Base-by-base conservation (phyloP, 1,140 invertebrate genomes). In the Dysdera silvatica region DNA sequence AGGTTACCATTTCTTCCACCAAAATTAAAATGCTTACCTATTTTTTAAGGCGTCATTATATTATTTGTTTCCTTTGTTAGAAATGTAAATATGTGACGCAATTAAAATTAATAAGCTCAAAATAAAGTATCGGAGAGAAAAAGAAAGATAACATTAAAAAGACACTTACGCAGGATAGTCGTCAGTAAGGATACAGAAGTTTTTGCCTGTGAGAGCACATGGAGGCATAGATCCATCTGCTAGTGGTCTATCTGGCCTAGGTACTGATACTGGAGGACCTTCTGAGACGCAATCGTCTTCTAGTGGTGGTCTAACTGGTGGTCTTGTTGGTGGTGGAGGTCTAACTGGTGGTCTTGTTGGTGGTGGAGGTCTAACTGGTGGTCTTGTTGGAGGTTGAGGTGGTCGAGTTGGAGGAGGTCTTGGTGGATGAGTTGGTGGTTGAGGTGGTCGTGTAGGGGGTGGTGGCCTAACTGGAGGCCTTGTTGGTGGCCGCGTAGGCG, bases 81-180 rank as follows among this genome's bases (percentile, higher is more conserved):
- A 8, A 10, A n/a, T 37, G 35, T n/a, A n/a, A 45, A 45, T n/a
- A 45, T 10, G 18, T 7, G 23, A 18, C 7, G 6, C 7, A 45
- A 45, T 10, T 7, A 45, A 45, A 20, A n/a, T n/a, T n/a, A n/a
- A 8, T 37, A 37, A 37, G 8, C 8, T 37, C 35, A 37, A 8
- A 37, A 8, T 37, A 8, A 37, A 37, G 35, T 8, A 37, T 37
- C 8, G 8, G n/a, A 37, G 8, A n/a, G 35, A n/a, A 37, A 57
- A n/a, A 3, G 12, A 12, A 57, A 28, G 40, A 1, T 23, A 18
- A 23, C 23, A 49, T 54, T 54, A 26, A 48, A 54, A 32, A n/a
- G n/a, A 2, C 53, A 69, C 68, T 70, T 63, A 70, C 69, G 54
- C 65, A 16, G 69, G 69, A 47, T 71, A 71, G 47, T 71, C 69